Percentiles rank a stretch among this genome's conserved stretches.
Evolutionary conservation across 1,140 invertebrate species (phyloP).

Genomic region (Glossosoma conforme): DNA sequence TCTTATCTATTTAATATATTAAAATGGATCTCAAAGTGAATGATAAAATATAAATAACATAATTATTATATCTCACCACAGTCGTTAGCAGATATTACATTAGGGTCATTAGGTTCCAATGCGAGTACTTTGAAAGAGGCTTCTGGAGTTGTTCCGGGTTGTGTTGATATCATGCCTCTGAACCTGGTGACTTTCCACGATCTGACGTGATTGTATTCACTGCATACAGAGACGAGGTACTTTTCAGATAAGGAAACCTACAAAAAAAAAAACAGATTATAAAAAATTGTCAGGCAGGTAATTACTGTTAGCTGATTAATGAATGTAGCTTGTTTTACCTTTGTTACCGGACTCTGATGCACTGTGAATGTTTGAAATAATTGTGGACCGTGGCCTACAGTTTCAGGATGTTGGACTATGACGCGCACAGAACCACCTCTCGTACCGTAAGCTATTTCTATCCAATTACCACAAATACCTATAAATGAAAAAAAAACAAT

Average conservation of each 20-base stretch:
- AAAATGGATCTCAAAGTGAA: no score
- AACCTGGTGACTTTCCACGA: conserved; percentile 96
- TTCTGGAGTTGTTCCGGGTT: conserved; percentile 93
- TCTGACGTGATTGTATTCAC: conserved; percentile 95
- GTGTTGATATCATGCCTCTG: conserved; percentile 94
- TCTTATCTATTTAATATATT: no score
- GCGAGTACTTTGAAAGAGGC: conserved; percentile 94
- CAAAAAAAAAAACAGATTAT: conserved; percentile 11
- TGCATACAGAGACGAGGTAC: conserved; percentile 94
- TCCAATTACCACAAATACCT: conserved; percentile 97
- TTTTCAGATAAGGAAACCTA: conserved; percentile 93
- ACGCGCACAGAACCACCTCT: conserved; percentile 91
- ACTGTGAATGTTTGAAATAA: conserved; percentile 98
- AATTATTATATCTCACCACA: conserved; percentile 63
- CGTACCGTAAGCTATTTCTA: conserved; percentile 98
- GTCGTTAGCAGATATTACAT: conserved; percentile 57
- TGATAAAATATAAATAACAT: no score
- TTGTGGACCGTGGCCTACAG: conserved; percentile 95
- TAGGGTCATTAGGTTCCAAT: conserved; percentile 61
- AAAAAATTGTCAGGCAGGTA: conserved; percentile 11
- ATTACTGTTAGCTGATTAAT: no score
- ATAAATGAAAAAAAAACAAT: no score
- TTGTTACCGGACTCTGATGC: conserved; percentile 92
- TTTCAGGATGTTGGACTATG: conserved; percentile 98
- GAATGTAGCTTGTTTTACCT: conserved; percentile 54